A percentile compares a stretch with the other conserved stretches of the same genome.
These are phyloP conservation scores for Mnemiopsis leidyi DNA, from an alignment of 37 sponge, comb jelly and placozoan species.

Conservation along the genomic window DNA sequence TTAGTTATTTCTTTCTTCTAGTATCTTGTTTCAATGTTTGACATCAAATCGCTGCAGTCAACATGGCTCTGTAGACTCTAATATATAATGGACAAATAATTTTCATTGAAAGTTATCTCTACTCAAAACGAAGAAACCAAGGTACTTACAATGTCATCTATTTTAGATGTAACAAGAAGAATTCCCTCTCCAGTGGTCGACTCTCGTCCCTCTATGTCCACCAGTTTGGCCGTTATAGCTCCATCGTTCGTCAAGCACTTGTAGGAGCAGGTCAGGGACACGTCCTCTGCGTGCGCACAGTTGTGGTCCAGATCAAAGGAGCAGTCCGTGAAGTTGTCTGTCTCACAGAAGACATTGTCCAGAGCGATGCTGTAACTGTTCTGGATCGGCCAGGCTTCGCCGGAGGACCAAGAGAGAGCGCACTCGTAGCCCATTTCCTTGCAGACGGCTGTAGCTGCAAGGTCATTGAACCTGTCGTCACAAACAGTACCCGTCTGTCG, in stretches of 20 bases:
- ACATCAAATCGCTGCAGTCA: no score
- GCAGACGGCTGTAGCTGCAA: neutral
- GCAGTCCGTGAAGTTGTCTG: neutral
- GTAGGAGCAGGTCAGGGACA: neutral
- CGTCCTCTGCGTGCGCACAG: slow-evolving; percentile 26
- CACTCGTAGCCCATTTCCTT: neutral
- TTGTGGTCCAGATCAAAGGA: slow-evolving; percentile 16
- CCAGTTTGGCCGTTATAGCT: neutral
- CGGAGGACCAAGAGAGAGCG: neutral
- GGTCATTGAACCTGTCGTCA: neutral
- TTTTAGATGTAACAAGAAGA: neutral
- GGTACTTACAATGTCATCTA: neutral
- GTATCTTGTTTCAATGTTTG: no score
- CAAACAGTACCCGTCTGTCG: slow-evolving; percentile 17
- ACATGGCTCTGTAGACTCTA: no score
- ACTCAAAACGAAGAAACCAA: no score
- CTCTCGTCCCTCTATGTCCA: neutral
- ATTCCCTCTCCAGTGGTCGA: neutral
- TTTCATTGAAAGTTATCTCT: neutral
- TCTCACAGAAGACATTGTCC: neutral
- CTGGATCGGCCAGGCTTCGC: neutral
- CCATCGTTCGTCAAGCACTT: neutral
- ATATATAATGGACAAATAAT: neutral
- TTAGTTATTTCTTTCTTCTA: no score
- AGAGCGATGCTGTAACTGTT: neutral